Evolutionary conservation across 2,888 invertebrate genomes (phyloP), one percentile per base, ranked within the genome.

Genomic region (Beris chalybata): DNA sequence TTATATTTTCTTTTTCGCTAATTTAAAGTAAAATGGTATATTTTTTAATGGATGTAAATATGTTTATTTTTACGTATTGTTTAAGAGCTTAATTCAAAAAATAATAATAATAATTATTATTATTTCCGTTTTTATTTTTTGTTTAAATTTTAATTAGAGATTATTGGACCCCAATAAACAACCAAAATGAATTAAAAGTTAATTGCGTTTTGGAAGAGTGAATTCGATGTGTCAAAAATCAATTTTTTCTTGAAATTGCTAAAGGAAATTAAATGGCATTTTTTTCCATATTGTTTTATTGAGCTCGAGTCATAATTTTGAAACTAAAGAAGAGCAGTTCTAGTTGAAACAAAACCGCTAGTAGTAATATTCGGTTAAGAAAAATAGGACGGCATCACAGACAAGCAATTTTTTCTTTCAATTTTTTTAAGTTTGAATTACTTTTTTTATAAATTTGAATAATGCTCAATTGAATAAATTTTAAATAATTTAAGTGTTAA

Each of bases 341-440:
- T 22, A 22, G 3, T 22, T 22, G 1, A 22, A 38, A 38, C 38
- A 38, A 5, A 3, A 38, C 38, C 7, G 38, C 22, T 22, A 38
- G 38, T 38, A 38, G 32, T 5, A 38, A 38, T 38, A 38, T 38
- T 38, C 38, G 38, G 43, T 11, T 13, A 61, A 13, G 64, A 31
- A 64, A 64, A 64, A 64, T 22, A 55, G 64, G 64, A 64, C 64
- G 64, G 64, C 55, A 64, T 64, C 64, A 64, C 64, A 64, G 64
- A 64, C 30, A 44, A 44, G 44, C 31, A 31, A 48, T 13, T n/a
- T 48, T 6, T 48, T 6, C 48, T 13, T 11, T 48, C 12, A 13
- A 4, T 48, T 13, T 11, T 3, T 48, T 7, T 48, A 0, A 13
- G 2, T 48, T 48, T n/a, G 48, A 13, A 5, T 48, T 48, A 15